Base-by-base conservation (phyloP, 2,888 invertebrate species). In the Tetanocera ferruginea region DNA sequence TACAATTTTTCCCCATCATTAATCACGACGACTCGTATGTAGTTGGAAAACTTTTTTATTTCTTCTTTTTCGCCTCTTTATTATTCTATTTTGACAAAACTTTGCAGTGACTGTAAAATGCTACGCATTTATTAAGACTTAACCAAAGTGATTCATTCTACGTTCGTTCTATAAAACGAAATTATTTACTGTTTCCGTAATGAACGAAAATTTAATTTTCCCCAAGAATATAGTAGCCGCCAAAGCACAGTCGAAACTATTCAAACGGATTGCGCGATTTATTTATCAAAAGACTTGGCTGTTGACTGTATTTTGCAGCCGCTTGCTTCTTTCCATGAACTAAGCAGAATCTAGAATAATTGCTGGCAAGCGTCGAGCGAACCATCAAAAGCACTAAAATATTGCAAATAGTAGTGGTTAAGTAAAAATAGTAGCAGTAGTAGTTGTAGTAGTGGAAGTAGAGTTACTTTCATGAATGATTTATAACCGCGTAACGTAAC, bases 161-260 rank as follows among this genome's bases (percentile, higher is more conserved):
- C 5, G 37, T 37, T 37, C 5, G 37, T 37, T 37, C 37, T 37
- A 37, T 37, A 37, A 37, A 37, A 37, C 37, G 37, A 64, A 25
- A 31, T 8, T 25, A 31, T 11, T 64, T 28, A 34, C 51, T 69
- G 19, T 49, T 49, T 69, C 25, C 51, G n/a, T 49, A 49, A 43
- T 43, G 25, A 69, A 69, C n/a, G 51, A 69, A 49, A 69, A 49
- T 69, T 69, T 31, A 69, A 25, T 69, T 69, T 23, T 25, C 51
- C 23, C 14, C 8, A 69, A 17, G 8, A 23, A 25, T 69, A 49
- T 25, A 51, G 19, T 69, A 49, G 19, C 14, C 43, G 49, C 23
- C 23, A 23, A 43, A 19, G 49, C 14, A 43, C n/a, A 37, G 67
- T 67, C 23, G 43, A 62, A 64, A 31, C 34, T 34, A 31, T 64